These are phyloP conservation scores for Lucilia sericata DNA, from an alignment of 1,140 invertebrate species.

Conservation along the genomic window DNA sequence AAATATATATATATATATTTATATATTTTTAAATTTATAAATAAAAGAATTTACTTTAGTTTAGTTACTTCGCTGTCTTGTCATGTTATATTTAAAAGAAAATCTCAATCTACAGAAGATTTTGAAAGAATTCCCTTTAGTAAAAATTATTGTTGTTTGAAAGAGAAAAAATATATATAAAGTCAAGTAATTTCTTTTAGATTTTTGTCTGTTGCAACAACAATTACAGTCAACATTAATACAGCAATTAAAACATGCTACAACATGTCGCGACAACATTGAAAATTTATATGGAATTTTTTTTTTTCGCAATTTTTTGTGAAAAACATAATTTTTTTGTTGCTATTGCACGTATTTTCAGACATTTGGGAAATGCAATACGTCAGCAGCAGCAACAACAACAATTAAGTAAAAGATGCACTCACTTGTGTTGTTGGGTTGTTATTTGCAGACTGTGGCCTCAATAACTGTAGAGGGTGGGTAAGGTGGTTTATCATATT, in stretches of 20 bases:
- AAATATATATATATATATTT: no score
- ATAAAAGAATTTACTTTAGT: neutral
- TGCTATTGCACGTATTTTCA: slow-evolving; percentile 10
- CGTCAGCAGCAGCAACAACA: neutral
- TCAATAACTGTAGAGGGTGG: no score
- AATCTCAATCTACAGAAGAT: neutral
- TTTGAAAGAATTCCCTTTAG: neutral
- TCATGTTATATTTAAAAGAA: no score
- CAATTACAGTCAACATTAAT: neutral
- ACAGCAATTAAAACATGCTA: neutral
- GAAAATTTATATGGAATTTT: slow-evolving; percentile 19
- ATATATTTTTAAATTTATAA: no score
- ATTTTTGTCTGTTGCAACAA: neutral
- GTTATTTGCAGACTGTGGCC: neutral
- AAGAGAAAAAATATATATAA: no score
- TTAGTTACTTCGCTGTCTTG: neutral
- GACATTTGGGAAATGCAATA: slow-evolving; percentile 40
- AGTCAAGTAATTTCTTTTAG: neutral
- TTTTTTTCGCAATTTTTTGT: neutral
- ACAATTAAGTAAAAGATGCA: slow-evolving; percentile 44
- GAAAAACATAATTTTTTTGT: slow-evolving; percentile 3
- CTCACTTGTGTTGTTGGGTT: slow-evolving; percentile 1
- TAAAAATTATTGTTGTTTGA: neutral
- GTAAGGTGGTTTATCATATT: no score
- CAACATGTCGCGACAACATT: slow-evolving; percentile 36